Conservation (phyloP, 2,797 vertebrate species). For the Anisognathus igniventris region DNA sequence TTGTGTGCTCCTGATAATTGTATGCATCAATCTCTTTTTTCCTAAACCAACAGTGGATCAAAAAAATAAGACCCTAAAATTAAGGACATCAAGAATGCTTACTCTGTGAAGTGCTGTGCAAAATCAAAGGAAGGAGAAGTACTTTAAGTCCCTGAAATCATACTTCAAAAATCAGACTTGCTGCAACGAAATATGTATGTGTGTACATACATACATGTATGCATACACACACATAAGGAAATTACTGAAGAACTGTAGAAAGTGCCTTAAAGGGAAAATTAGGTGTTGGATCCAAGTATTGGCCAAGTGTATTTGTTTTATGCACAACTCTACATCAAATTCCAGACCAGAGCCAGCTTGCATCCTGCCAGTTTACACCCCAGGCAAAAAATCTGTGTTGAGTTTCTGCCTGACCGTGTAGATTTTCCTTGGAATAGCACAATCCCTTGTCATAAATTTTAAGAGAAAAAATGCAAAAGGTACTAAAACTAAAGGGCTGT, state of each 20-base stretch:
- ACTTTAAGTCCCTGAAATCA: neutral
- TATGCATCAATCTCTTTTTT: neutral
- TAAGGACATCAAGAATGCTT: neutral
- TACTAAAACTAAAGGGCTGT: neutral
- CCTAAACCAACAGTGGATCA: neutral
- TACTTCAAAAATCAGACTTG: neutral
- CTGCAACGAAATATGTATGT: neutral
- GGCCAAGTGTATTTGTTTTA: constrained; percentile 49
- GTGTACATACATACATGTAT: neutral
- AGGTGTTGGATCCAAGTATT: constrained; percentile 1
- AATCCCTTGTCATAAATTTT: neutral
- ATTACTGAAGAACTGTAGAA: constrained; percentile 19
- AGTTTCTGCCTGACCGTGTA: constrained; percentile 17
- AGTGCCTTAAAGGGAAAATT: constrained; percentile 25
- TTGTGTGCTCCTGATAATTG: neutral
- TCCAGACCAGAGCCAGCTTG: constrained; percentile 42
- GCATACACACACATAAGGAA: neutral
- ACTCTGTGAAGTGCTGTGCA: neutral
- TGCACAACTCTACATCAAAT: constrained; percentile 3
- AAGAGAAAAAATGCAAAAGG: neutral
- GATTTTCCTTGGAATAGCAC: neutral
- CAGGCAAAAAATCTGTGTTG: constrained; percentile 53
- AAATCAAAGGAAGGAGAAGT: neutral
- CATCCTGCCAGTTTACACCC: constrained; percentile 46
- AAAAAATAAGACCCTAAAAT: neutral